Conservation (phyloP, 2,888 invertebrate species). For the Resseliella maxima region DNA sequence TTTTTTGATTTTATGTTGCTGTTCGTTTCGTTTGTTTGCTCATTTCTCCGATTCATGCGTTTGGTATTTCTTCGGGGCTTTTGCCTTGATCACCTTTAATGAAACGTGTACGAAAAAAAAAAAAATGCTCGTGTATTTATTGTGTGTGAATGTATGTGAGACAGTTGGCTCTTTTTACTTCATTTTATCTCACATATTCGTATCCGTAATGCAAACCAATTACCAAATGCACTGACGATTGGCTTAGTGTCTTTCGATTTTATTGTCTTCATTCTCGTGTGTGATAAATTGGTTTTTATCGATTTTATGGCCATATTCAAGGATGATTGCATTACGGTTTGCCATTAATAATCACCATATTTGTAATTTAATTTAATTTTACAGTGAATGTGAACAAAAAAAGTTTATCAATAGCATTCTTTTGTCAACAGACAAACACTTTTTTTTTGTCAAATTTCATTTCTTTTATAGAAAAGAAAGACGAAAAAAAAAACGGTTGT, state of each 20-base stretch:
- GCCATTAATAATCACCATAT: neutral
- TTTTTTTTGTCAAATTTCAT: neutral
- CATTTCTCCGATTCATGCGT: too few species aligned
- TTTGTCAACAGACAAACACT: neutral
- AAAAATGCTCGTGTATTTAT: neutral
- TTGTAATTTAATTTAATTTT: neutral
- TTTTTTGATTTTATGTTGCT: neutral
- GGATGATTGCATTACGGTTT: neutral
- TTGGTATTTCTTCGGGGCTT: conserved; percentile 17
- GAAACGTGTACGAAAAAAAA: neutral
- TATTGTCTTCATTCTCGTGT: too few species aligned
- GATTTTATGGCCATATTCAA: neutral
- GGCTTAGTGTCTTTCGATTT: neutral
- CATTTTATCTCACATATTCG: neutral
- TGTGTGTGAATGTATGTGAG: neutral
- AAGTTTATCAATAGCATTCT: conserved; percentile 5
- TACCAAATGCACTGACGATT: neutral
- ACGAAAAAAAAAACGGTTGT: too few species aligned
- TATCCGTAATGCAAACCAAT: conserved; percentile 19
- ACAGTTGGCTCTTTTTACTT: neutral
- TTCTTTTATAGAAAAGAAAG: neutral
- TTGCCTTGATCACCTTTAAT: conserved; percentile 48
- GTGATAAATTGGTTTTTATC: conserved; percentile 23
- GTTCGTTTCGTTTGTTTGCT: neutral
- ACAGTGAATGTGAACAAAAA: too few species aligned